Conservation (phyloP, 2,888 invertebrate genomes). For the Drosophila mimica region DNA sequence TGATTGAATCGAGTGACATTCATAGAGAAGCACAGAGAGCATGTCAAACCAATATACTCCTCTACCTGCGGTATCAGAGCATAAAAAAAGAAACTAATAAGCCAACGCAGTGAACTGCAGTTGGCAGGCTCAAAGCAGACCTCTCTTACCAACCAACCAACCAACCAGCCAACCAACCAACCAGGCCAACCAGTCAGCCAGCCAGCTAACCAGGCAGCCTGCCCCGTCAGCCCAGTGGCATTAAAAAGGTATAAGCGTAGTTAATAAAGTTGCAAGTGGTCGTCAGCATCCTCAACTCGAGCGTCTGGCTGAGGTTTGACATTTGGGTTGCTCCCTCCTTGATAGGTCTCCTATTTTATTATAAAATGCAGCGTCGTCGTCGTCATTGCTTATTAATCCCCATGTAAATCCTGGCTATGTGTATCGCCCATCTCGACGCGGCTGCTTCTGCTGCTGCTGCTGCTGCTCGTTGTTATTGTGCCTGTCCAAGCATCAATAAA, state of each 20-base stretch:
- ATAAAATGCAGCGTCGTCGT: slow-evolving; percentile 49
- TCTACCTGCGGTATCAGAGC: neutral
- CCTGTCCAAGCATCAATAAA: slow-evolving; percentile 74
- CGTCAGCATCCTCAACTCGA: slow-evolving; percentile 46
- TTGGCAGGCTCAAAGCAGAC: slow-evolving; percentile 18
- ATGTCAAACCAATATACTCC: neutral
- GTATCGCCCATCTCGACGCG: slow-evolving; percentile 6
- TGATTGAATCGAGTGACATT: neutral
- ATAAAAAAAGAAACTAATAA: slow-evolving; percentile 56
- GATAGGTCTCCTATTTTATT: slow-evolving; percentile 44
- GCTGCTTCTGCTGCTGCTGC: slow-evolving; percentile 8
- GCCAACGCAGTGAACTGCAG: slow-evolving; percentile 50
- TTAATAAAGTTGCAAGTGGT: slow-evolving; percentile 74
- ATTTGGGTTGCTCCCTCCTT: slow-evolving; percentile 30
- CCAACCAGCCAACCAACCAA: neutral
- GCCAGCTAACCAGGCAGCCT: neutral
- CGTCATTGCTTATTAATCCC: slow-evolving; percentile 69
- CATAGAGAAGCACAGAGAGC: neutral
- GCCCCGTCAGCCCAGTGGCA: slow-evolving; percentile 23
- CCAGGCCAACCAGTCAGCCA: neutral
- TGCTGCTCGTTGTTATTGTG: slow-evolving; percentile 37
- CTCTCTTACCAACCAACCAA: neutral
- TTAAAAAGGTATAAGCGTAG: slow-evolving; percentile 67
- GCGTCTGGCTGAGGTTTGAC: slow-evolving; percentile 39
- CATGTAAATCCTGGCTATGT: slow-evolving; percentile 53